These are phyloP conservation scores for Sebastes itinus DNA, from an alignment of 2,797 vertebrate genomes.

Conservation along the genomic window DNA sequence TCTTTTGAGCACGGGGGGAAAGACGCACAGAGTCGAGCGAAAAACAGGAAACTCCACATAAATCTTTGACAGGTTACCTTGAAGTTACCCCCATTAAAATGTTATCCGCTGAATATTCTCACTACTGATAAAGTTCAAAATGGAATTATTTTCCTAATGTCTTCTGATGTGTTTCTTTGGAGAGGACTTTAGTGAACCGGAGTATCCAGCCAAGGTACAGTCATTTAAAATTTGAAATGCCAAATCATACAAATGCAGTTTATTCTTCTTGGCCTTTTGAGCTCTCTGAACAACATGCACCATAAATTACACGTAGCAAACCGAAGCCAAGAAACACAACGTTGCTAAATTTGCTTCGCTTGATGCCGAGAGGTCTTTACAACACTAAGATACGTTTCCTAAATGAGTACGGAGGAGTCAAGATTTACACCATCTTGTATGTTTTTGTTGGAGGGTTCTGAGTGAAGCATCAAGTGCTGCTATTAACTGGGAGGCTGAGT, in stretches of 20 bases:
- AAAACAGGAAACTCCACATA: conserved; percentile 30
- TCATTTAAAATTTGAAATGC: conserved; percentile 39
- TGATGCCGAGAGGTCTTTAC: conserved; percentile 19
- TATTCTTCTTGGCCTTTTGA: conserved; percentile 29
- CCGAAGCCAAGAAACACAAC: conserved; percentile 45
- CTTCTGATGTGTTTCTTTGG: conserved; percentile 2
- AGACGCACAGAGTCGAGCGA: background rate
- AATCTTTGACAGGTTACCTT: conserved; percentile 13
- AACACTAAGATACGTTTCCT: conserved; percentile 20
- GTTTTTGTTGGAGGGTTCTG: conserved; percentile 60
- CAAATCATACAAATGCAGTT: conserved; percentile 48
- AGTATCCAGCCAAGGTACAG: conserved; percentile 16
- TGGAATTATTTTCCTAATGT: background rate
- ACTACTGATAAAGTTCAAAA: background rate
- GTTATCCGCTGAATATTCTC: conserved; percentile 7
- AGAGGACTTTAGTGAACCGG: conserved; percentile 3
- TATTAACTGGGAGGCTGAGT: conserved; percentile 53
- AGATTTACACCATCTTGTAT: conserved; percentile 49
- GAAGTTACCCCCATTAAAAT: conserved; percentile 12
- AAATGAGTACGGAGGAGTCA: conserved; percentile 12
- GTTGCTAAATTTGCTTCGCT: conserved; percentile 8
- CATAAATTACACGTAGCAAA: background rate
- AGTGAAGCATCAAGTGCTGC: conserved; percentile 44
- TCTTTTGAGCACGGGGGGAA: background rate
- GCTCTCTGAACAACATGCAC: conserved; percentile 16